Conservation (phyloP, 2,113 vertebrate species). For the Chloropsis cyanopogon region DNA sequence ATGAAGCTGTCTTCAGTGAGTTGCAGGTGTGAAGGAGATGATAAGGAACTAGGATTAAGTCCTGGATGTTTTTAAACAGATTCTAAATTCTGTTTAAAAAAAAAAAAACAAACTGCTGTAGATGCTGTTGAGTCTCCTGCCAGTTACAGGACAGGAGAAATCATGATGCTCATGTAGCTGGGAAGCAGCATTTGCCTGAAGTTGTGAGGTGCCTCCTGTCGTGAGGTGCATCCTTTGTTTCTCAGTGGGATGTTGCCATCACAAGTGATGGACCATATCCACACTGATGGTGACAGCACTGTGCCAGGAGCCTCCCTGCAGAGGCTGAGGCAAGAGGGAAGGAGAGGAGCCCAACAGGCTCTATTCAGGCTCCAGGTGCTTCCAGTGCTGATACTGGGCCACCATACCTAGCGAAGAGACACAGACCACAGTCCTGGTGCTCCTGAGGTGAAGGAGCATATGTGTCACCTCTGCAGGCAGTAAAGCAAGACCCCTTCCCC, state of each 20-base stretch:
- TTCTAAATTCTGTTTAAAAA: neutral
- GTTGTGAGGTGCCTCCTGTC: accelerated
- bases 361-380: neutral
- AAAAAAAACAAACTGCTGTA: neutral
- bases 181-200: neutral
- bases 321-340: neutral
- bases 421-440: neutral
- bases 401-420: neutral
- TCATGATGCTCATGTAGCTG: accelerated
- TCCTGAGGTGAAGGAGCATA: neutral
- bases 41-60: neutral
- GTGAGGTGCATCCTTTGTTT: neutral
- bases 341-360: neutral
- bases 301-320: neutral
- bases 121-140: neutral
- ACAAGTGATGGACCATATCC: neutral
- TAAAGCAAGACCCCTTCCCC: neutral
- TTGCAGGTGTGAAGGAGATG: neutral
- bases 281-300: neutral
- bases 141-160: neutral
- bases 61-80: neutral
- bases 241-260: neutral
- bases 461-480: neutral
- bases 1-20: neutral
- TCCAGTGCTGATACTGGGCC: neutral